Evolutionary conservation across 2,888 invertebrate species (phyloP), one percentile per base, ranked within the genome.

Genomic region (Drosophila eohydei): DNA sequence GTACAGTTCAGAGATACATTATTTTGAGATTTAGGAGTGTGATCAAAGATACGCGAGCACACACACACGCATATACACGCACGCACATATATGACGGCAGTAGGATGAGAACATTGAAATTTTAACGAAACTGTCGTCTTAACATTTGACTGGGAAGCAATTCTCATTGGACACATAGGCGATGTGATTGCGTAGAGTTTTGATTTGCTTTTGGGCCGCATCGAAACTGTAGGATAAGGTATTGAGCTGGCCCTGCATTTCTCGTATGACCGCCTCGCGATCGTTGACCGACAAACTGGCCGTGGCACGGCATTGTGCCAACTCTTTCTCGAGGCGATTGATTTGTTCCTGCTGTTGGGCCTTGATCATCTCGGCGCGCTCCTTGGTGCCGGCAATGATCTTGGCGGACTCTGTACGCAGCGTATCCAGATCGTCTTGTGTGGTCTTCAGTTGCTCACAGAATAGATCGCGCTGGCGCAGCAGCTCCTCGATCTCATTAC

Each of bases 131-230:
- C n/a, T 21, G 34, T 8, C 41, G 34, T 1, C 36, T 32, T 78
- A 92, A 72, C 91, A 91, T 73, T 92, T 92, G 40, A 91, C 85
- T 26, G 92, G 92, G 80, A 91, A 92, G 73, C 91, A 91, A 54
- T 92, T 92, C 73, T 92, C 92, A 74, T 92, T 92, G 67, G 92
- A 92, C 63, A 93, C 88, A 43, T 91, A 92, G 14, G 90, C 89
- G 41, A 93, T 91, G 65, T 93, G 93, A 63, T 92, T 91, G 68
- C 92, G 92, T 0, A 93, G 73, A 1, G 91, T 91, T 74, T 92
- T 92, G 62, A 93, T 93, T 85, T 93, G 93, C 44, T 91, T 91
- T 71, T 93, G 92, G 26, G 92, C 92, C 0, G 92, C 91, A 78
- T 92, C 92, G 67, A 93, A 93, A 64, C 92, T 92, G 59, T 90